phyloP scores from a whole-genome alignment of 2,797 vertebrate species.

The Galaxias olidus region DNA sequence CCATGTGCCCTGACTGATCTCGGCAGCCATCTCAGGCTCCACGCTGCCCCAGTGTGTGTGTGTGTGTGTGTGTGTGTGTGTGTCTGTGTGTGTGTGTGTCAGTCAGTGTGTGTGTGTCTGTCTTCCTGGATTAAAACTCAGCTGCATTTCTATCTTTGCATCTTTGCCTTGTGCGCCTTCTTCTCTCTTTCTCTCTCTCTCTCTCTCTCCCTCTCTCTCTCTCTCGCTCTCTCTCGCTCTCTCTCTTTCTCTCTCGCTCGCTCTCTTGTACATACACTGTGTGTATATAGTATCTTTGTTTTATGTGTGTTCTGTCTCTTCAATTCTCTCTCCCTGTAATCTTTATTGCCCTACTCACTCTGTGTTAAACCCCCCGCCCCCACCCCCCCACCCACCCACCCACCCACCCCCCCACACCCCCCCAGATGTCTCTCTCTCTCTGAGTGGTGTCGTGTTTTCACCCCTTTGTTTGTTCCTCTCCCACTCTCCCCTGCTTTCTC shows the following conservation, averaged over 20 bases:
- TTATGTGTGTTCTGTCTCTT: slow-evolving; percentile 17
- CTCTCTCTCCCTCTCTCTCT: slow-evolving; percentile 39
- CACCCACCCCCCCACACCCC: slow-evolving; percentile 43
- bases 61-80: slow-evolving; percentile 16
- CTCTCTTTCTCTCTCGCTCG: slow-evolving; percentile 16
- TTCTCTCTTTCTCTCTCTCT: slow-evolving; percentile 44
- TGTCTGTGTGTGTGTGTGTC: slow-evolving; percentile 34
- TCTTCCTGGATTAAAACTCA: slow-evolving; percentile 24
- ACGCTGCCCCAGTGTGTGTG: no score
- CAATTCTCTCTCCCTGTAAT: slow-evolving; percentile 45
- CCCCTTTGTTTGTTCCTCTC: slow-evolving; percentile 50
- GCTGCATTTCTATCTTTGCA: background rate
- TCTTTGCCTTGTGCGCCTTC: slow-evolving; percentile 15
- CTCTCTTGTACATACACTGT: no score
- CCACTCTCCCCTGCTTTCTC: slow-evolving; percentile 14
- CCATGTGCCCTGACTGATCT: slow-evolving; percentile 38
- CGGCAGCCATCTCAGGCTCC: slow-evolving; percentile 33
- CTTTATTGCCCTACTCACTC: slow-evolving; percentile 14
- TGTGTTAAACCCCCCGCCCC: slow-evolving; percentile 23
- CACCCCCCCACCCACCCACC: slow-evolving; percentile 43
- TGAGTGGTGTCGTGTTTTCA: slow-evolving; percentile 36
- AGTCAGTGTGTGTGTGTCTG: slow-evolving; percentile 12
- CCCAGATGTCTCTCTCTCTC: slow-evolving; percentile 37
- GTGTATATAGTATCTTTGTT: no score
- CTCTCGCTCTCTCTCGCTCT: slow-evolving; percentile 45